These are phyloP conservation scores for Agrotis puta DNA, from an alignment of 2,888 invertebrate genomes.

Conservation along the genomic window DNA sequence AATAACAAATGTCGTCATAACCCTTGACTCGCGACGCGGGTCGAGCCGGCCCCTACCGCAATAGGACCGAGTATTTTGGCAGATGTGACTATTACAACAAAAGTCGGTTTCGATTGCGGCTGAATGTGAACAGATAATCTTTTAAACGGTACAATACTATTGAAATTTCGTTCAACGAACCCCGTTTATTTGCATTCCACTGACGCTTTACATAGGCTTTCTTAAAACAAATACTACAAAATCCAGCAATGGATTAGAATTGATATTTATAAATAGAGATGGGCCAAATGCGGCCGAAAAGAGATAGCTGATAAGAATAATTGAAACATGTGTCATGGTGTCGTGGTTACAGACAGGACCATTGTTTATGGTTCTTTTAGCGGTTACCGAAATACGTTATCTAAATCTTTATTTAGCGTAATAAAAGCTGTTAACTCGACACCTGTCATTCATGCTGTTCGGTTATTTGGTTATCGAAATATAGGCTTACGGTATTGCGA, in stretches of 20 bases:
- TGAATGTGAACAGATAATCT: slow-evolving; percentile 85
- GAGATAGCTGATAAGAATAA: slow-evolving; percentile 85
- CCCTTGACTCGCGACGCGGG: slow-evolving; percentile 68
- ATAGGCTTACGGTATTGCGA: slow-evolving; percentile 39
- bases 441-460: slow-evolving; percentile 80
- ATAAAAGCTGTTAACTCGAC: slow-evolving; percentile 84
- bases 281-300: slow-evolving; percentile 69
- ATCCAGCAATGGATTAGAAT: slow-evolving; percentile 54
- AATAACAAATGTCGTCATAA: slow-evolving; percentile 60
- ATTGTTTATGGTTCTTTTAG: slow-evolving; percentile 78
- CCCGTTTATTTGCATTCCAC: slow-evolving; percentile 61
- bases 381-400: slow-evolving; percentile 72
- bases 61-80: slow-evolving; percentile 76
- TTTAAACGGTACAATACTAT: slow-evolving; percentile 74
- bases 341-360: slow-evolving; percentile 68
- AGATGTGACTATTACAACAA: slow-evolving; percentile 88
- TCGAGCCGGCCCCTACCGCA: slow-evolving; percentile 46
- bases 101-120: slow-evolving; percentile 86
- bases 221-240: slow-evolving; percentile 18
- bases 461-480: slow-evolving; percentile 64
- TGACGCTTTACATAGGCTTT: slow-evolving; percentile 25
- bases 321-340: slow-evolving; percentile 87
- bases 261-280: slow-evolving; percentile 61
- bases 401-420: slow-evolving; percentile 77
- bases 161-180: slow-evolving; percentile 72